These are phyloP conservation scores for Nycticebus coucang DNA, from an alignment of 2,113 vertebrate genomes.

Conservation along the genomic window DNA sequence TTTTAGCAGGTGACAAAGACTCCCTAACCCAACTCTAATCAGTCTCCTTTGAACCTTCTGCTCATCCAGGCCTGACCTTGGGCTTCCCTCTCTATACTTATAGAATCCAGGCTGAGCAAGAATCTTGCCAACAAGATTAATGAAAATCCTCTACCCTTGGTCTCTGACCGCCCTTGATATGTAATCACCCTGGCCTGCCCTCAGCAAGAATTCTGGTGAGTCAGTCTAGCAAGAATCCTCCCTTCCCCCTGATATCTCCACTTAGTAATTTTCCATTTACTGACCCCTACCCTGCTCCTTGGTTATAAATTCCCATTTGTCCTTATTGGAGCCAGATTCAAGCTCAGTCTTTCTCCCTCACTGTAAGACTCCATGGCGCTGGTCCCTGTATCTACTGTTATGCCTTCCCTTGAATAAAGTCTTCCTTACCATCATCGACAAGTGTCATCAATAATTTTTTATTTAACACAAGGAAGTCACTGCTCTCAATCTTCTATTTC, in stretches of 20 bases:
- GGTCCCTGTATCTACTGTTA: background rate
- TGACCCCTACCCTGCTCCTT: background rate
- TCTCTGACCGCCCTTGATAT: background rate
- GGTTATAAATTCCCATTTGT: background rate
- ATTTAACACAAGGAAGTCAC: background rate
- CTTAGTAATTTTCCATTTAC: background rate
- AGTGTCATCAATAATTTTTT: background rate
- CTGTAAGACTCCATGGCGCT: background rate
- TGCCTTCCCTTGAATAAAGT: background rate
- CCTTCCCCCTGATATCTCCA: background rate
- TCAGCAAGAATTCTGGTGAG: background rate
- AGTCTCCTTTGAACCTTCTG: background rate
- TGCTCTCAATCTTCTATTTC: background rate
- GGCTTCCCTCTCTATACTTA: background rate
- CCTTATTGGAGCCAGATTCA: background rate
- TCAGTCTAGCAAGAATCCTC: background rate
- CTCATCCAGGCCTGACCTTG: background rate
- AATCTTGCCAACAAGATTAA: background rate
- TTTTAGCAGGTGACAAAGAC: conserved; percentile 22
- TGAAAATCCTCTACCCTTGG: background rate
- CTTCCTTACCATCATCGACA: background rate
- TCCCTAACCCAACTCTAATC: background rate
- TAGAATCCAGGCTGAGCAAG: background rate
- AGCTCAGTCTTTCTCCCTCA: background rate
- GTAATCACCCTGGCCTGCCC: background rate